Conservation (phyloP, 2,797 vertebrate genomes). For the Decapterus maruadsi region DNA sequence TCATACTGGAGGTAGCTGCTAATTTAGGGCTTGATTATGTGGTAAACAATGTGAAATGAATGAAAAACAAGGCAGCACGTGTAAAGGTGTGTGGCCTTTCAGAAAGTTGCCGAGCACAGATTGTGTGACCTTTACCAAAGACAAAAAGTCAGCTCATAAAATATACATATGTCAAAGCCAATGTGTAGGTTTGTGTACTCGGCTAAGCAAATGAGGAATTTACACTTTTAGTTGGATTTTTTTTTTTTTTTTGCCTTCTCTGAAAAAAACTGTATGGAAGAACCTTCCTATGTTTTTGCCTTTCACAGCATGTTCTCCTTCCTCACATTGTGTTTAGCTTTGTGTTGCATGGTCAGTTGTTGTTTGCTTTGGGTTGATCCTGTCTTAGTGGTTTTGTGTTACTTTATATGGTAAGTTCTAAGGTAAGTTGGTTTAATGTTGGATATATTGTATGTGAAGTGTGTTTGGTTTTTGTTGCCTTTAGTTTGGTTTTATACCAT, state of each 20-base stretch:
- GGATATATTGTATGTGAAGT: not conserved
- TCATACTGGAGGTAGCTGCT: slow-evolving; percentile 40
- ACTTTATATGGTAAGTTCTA: not conserved
- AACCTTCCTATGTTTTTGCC: too few relatives aligned
- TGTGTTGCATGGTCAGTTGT: not conserved
- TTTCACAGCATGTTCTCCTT: not conserved
- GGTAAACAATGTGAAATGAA: slow-evolving; percentile 59
- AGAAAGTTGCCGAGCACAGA: slow-evolving; percentile 20
- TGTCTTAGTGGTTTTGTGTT: not conserved
- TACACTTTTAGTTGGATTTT: not conserved
- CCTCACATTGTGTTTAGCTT: not conserved
- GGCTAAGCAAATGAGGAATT: not conserved
- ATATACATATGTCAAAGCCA: not conserved
- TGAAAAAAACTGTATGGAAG: not conserved
- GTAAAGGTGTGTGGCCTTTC: slow-evolving; percentile 35
- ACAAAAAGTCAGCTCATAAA: slow-evolving; percentile 9
- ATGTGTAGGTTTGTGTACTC: not conserved
- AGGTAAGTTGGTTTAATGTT: not conserved
- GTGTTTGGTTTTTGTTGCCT: not conserved
- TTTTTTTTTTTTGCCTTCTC: not conserved
- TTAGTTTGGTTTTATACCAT: not conserved
- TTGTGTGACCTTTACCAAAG: slow-evolving; percentile 33
- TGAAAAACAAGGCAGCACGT: slow-evolving; percentile 32
- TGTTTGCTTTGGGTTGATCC: not conserved
- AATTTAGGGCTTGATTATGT: slow-evolving; percentile 47